Evolutionary conservation across 2,888 invertebrate genomes (phyloP).

Genomic region (Tachystola acroxantha): DNA sequence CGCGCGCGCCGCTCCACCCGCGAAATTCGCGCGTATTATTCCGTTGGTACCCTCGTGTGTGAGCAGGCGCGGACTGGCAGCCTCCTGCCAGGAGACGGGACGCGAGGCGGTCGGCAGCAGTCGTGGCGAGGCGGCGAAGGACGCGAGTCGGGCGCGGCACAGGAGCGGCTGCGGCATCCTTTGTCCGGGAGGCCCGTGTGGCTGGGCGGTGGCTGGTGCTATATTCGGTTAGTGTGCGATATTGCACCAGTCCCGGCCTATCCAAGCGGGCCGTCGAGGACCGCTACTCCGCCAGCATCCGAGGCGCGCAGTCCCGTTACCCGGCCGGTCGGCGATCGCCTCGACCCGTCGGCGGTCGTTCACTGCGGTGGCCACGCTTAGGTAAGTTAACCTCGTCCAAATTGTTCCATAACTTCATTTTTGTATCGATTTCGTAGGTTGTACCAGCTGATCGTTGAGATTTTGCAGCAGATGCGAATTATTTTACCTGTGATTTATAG

Average conservation of each 20-base stretch:
- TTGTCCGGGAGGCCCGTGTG: constrained; percentile 71
- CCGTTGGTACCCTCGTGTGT: constrained; percentile 27
- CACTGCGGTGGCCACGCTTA: constrained; percentile 73
- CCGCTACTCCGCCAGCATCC: constrained; percentile 70
- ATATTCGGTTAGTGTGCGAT: constrained; percentile 69
- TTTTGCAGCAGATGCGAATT: not conserved
- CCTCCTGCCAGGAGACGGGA: not conserved
- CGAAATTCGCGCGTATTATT: constrained; percentile 52
- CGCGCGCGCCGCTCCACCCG: constrained; percentile 27
- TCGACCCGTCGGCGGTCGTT: constrained; percentile 48
- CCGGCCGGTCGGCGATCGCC: constrained; percentile 42
- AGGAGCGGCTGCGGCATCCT: constrained; percentile 53
- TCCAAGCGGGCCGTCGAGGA: constrained; percentile 71
- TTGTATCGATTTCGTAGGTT: not conserved
- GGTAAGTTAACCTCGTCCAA: not conserved
- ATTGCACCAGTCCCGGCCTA: constrained; percentile 80
- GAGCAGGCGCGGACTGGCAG: constrained; percentile 12
- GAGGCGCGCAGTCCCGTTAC: constrained; percentile 73
- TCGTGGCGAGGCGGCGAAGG: constrained; percentile 26
- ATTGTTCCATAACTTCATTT: not conserved
- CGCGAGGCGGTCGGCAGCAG: not conserved
- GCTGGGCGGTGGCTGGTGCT: constrained; percentile 74
- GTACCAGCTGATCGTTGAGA: not conserved
- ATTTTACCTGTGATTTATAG: not conserved
- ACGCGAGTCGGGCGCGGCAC: constrained; percentile 40